Conservation (phyloP, 2,888 invertebrate genomes). For the Julus scandinavius region DNA sequence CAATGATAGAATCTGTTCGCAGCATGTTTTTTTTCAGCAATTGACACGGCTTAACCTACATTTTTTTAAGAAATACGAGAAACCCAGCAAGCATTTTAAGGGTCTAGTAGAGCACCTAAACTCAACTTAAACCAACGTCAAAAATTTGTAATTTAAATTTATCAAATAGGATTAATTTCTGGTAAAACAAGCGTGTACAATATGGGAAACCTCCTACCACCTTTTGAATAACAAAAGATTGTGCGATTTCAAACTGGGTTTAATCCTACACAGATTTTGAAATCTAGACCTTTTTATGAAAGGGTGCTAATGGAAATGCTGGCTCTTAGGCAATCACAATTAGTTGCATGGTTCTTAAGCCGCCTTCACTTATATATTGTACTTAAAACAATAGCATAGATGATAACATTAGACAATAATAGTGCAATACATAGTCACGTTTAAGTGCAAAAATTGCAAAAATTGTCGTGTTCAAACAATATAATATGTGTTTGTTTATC, state of each 20-base stretch:
- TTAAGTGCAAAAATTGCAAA: neutral
- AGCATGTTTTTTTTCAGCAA: neutral
- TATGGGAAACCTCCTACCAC: slow-evolving; percentile 45
- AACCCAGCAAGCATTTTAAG: slow-evolving; percentile 9
- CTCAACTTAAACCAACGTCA: slow-evolving; percentile 20
- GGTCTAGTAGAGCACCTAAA: slow-evolving; percentile 25
- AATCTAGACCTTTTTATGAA: slow-evolving; percentile 30
- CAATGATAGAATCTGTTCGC: slow-evolving; percentile 9
- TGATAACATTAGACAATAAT: neutral
- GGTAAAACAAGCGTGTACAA: slow-evolving; percentile 36
- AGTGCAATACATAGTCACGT: neutral
- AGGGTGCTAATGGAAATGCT: slow-evolving; percentile 31
- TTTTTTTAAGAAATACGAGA: neutral
- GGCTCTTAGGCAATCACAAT: neutral
- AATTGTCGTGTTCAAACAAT: neutral
- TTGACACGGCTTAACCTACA: slow-evolving; percentile 43
- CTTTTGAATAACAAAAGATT: slow-evolving; percentile 31
- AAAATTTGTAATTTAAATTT: slow-evolving; percentile 42
- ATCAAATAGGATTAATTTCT: slow-evolving; percentile 44
- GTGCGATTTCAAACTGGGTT: slow-evolving; percentile 20
- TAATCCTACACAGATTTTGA: slow-evolving; percentile 17
- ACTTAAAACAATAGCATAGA: neutral
- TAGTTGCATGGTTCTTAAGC: neutral
- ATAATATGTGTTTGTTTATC: neutral
- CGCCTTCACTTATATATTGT: neutral